A percentile compares a stretch with the other conserved stretches of the same genome.
Evolutionary conservation across 2,797 vertebrate species (phyloP).

Genomic region (Streptopelia turtur): DNA sequence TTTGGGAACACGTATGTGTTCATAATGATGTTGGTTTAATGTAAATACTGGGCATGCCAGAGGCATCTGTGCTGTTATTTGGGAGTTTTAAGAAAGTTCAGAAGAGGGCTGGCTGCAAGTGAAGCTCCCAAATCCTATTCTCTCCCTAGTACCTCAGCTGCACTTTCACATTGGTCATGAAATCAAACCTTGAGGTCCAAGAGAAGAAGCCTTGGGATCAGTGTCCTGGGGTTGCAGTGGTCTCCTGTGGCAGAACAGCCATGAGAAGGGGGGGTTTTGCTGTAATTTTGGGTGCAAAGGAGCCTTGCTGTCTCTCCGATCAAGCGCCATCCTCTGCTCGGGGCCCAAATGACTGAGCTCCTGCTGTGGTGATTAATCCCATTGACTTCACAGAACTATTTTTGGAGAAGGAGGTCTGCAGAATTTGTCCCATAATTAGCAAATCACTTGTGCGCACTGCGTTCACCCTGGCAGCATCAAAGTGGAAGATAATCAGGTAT

Average conservation of each 20-base stretch:
- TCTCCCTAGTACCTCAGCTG: not conserved
- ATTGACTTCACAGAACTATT: slow-evolving; percentile 24
- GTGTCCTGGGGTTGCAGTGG: not conserved
- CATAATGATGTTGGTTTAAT: slow-evolving; percentile 5
- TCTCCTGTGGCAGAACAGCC: not conserved
- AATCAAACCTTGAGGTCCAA: not conserved
- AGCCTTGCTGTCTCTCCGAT: not conserved
- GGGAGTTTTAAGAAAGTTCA: not conserved
- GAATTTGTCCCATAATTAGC: slow-evolving; percentile 60
- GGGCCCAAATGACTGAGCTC: slow-evolving; percentile 13
- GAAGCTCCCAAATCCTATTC: not conserved
- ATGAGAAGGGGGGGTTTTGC: not conserved
- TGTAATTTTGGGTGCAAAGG: not conserved
- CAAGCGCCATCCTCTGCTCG: not conserved
- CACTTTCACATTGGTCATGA: not conserved
- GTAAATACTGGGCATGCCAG: not conserved
- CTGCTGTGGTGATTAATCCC: slow-evolving; percentile 40
- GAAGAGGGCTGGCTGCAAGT: not conserved
- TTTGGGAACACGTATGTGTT: slow-evolving; percentile 20
- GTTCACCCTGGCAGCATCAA: slow-evolving; percentile 36
- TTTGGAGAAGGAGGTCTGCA: slow-evolving; percentile 2
- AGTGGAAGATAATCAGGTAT: slow-evolving; percentile 55
- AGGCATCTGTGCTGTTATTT: slow-evolving; percentile 29
- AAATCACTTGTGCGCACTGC: not conserved
- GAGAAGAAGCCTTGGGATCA: not conserved